Evolutionary conservation across 2,888 invertebrate genomes (phyloP).

Genomic region (Serripes groenlandicus): DNA sequence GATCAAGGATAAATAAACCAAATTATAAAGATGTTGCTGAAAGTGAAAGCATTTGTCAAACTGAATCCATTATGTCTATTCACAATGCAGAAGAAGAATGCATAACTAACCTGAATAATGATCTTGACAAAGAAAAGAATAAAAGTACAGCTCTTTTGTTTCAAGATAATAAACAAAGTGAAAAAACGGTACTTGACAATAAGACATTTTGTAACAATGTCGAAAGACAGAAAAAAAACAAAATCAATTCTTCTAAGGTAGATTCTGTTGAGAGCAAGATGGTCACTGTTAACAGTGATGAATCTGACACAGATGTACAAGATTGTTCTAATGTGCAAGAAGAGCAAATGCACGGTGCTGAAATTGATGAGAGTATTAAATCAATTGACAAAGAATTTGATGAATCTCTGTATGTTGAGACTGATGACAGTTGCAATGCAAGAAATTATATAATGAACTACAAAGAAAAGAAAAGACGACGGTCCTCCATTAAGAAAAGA

Average conservation of each 20-base stretch:
- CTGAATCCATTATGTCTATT: no score
- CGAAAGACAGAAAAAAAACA: no score
- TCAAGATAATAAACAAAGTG: no score
- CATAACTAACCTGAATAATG: no score
- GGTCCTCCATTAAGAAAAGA: slow-evolving; percentile 24
- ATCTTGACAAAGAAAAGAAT: no score
- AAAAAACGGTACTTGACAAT: no score
- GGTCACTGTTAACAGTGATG: slow-evolving; percentile 7
- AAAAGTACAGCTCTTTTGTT: no score
- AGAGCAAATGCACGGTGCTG: not conserved
- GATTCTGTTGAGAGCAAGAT: slow-evolving; percentile 1
- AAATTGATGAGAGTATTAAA: not conserved
- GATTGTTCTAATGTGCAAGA: not conserved
- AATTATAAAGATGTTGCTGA: slow-evolving; percentile 4
- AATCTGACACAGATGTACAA: slow-evolving; percentile 8
- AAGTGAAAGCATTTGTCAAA: slow-evolving; percentile 6
- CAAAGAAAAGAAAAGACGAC: slow-evolving; percentile 22
- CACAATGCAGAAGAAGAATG: no score
- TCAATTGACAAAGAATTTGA: not conserved
- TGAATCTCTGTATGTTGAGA: slow-evolving; percentile 46
- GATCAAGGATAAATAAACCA: not conserved
- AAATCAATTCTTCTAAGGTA: no score
- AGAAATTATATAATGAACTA: slow-evolving; percentile 43
- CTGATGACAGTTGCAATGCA: slow-evolving; percentile 54
- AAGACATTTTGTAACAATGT: no score